Conservation (phyloP, 1,140 invertebrate genomes). For the Pteromalus puparum region DNA sequence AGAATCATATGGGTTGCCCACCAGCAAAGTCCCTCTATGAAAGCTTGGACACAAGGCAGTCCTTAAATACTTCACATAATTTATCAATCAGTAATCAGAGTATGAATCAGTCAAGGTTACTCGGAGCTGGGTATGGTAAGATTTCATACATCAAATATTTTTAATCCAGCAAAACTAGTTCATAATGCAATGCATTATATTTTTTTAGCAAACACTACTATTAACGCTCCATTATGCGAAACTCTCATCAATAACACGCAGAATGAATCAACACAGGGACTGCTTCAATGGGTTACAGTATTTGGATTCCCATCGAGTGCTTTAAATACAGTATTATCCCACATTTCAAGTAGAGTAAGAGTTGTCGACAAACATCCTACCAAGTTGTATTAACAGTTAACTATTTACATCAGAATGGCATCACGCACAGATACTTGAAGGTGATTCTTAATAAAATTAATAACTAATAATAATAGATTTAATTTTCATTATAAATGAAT, state of each 20-base stretch:
- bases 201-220: conserved; percentile 45
- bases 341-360: conserved; percentile 75
- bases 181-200: neutral
- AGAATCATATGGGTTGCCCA: conserved; percentile 78
- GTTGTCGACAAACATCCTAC: conserved; percentile 76
- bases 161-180: neutral
- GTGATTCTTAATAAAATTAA: conserved; percentile 69
- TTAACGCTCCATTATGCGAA: conserved; percentile 55
- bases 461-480: neutral
- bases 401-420: conserved; percentile 88
- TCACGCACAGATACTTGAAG: conserved; percentile 94
- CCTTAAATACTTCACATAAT: conserved; percentile 54
- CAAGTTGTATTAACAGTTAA: conserved; percentile 89
- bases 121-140: conserved; percentile 46
- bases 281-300: conserved; percentile 88
- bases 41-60: conserved; percentile 70
- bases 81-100: conserved; percentile 66
- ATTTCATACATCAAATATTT: neutral
- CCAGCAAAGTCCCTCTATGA: conserved; percentile 83
- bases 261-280: conserved; percentile 72
- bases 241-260: conserved; percentile 66
- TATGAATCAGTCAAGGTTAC: conserved; percentile 57
- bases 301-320: conserved; percentile 91
- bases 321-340: conserved; percentile 86
- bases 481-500: neutral